phyloP scores from a whole-genome alignment of 2,113 vertebrate genomes.

The Gallinago jamesoni region DNA sequence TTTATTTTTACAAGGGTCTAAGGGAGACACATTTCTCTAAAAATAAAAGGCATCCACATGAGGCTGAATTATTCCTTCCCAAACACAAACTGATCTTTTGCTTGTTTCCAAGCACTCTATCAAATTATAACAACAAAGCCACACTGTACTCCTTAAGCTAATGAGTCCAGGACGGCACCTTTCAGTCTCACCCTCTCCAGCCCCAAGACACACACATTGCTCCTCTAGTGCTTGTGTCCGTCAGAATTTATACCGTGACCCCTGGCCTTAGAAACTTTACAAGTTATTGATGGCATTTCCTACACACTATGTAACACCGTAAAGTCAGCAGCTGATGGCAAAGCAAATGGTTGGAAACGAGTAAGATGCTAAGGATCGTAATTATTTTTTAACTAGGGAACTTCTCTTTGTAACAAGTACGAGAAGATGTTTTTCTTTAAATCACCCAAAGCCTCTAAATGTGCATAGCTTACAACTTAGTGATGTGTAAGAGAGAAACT shows the following conservation, averaged over 20 bases:
- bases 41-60: slow-evolving; percentile 55
- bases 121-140: slow-evolving; percentile 35
- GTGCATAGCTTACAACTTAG: not conserved
- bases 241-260: not conserved
- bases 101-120: slow-evolving; percentile 41
- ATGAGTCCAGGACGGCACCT: not conserved
- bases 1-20: slow-evolving; percentile 63
- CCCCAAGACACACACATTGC: not conserved
- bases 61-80: slow-evolving; percentile 47
- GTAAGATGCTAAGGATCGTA: not conserved
- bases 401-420: not conserved
- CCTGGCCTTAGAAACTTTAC: not conserved
- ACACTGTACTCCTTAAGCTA: not conserved
- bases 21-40: slow-evolving; percentile 61
- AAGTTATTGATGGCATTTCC: not conserved
- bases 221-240: not conserved
- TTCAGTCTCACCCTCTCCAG: not conserved
- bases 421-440: not conserved
- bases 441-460: not conserved
- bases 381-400: not conserved
- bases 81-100: slow-evolving; percentile 51
- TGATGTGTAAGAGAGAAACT: not conserved
- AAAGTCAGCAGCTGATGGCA: not conserved
- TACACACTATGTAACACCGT: fast-evolving
- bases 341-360: not conserved